A percentile compares a stretch with the other conserved stretches of the same genome.
These are phyloP conservation scores for Anas bernieri DNA, from an alignment of 2,797 vertebrate genomes.

Conservation along the genomic window DNA sequence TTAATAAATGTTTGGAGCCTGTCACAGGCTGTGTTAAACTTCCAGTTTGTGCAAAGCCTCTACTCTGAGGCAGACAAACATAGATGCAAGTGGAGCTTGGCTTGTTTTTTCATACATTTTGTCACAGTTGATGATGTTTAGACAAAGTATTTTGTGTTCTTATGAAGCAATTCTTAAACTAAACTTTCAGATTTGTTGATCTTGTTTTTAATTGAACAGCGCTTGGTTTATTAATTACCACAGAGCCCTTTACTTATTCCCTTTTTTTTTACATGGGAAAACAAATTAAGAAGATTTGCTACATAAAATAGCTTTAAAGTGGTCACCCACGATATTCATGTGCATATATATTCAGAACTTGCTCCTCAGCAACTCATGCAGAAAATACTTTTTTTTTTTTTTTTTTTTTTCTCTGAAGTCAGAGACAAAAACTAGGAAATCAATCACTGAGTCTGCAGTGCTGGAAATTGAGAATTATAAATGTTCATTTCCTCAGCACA, in stretches of 20 bases:
- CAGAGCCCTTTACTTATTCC: not conserved
- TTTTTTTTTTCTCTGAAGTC: not conserved
- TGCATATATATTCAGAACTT: not conserved
- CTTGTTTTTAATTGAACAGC: not conserved
- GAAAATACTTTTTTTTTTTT: not conserved
- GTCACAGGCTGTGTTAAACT: not conserved
- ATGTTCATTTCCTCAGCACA: not conserved
- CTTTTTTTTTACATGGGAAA: not conserved
- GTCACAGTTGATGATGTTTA: not conserved
- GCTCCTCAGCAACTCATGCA: not conserved
- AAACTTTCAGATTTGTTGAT: not conserved
- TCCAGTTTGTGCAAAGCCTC: not conserved
- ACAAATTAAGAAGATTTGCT: not conserved
- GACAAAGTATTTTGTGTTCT: not conserved
- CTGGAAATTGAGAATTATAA: not conserved
- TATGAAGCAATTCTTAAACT: not conserved
- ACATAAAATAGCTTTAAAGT: not conserved
- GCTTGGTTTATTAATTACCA: not conserved
- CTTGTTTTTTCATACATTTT: not conserved
- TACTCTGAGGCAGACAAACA: not conserved
- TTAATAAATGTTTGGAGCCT: not conserved
- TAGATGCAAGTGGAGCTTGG: not conserved
- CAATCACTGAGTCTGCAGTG: not conserved
- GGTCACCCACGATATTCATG: not conserved
- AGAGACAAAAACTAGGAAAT: not conserved